phyloP scores from a whole-genome alignment of 2,797 vertebrate genomes.

The Tolypeutes matacus region DNA sequence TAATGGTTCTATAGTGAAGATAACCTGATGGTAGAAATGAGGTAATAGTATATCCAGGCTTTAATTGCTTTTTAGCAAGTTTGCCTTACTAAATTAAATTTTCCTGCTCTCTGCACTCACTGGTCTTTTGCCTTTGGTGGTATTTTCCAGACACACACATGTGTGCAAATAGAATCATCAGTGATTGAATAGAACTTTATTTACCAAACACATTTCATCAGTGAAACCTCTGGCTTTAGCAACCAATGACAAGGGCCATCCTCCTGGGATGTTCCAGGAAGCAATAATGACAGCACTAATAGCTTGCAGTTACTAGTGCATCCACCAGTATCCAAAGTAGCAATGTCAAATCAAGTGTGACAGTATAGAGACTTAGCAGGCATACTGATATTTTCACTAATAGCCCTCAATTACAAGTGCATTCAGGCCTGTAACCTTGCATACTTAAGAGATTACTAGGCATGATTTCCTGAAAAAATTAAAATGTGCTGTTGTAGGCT shows the following conservation, averaged over 20 bases:
- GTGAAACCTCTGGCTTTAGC: neutral
- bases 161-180: neutral
- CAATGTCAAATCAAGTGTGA: constrained; percentile 56
- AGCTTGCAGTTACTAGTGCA: neutral
- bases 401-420: neutral
- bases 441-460: neutral
- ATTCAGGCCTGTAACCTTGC: neutral
- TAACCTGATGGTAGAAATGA: neutral
- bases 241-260: neutral
- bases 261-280: neutral
- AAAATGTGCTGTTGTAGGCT: neutral
- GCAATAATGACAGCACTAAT: constrained; percentile 46
- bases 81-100: neutral
- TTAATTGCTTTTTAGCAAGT: neutral
- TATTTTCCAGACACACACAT: neutral
- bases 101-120: neutral
- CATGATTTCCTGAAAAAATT: neutral
- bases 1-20: neutral
- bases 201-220: constrained; percentile 1
- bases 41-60: neutral
- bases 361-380: neutral
- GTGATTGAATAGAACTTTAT: neutral
- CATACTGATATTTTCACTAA: neutral
- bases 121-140: neutral
- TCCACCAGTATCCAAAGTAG: constrained; percentile 38